Evolutionary conservation across 1,140 invertebrate genomes (phyloP).

Genomic region (Oryctes rhinoceros): DNA sequence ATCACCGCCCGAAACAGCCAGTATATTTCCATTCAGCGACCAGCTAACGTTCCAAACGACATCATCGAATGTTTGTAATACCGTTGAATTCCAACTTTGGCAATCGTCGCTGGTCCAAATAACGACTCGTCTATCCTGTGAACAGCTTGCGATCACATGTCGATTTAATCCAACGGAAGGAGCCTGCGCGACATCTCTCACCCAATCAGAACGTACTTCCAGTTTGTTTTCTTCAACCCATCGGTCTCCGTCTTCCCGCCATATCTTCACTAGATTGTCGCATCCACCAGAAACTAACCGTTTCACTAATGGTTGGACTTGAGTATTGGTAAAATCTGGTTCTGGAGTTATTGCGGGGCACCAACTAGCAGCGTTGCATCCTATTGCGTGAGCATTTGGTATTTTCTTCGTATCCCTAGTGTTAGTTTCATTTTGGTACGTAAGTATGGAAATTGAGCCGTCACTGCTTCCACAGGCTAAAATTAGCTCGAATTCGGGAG

Average conservation of each 20-base stretch:
- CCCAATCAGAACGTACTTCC: constrained; percentile 98
- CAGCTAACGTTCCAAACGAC: constrained; percentile 99
- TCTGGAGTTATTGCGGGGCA: constrained; percentile 85
- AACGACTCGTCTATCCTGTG: constrained; percentile 92
- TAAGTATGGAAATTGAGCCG: constrained; percentile 92
- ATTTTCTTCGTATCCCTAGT: constrained; percentile 93
- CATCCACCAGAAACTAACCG: constrained; percentile 96
- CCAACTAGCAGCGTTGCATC: constrained; percentile 98
- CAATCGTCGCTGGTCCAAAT: constrained; percentile 91
- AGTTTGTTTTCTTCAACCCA: constrained; percentile 94
- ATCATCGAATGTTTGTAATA: constrained; percentile 95
- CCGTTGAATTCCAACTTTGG: constrained; percentile 82
- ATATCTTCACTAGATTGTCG: constrained; percentile 98
- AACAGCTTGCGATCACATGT: constrained; percentile 93
- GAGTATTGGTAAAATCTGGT: constrained; percentile 70
- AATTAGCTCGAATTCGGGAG: constrained; percentile 92
- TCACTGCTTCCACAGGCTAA: constrained; percentile 97
- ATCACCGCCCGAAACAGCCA: constrained; percentile 97
- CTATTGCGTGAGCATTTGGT: constrained; percentile 83
- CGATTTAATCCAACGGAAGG: constrained; percentile 88
- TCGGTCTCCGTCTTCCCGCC: constrained; percentile 87
- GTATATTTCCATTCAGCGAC: constrained; percentile 96
- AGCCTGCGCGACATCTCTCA: constrained; percentile 97
- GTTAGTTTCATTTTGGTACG: constrained; percentile 78
- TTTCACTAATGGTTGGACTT: constrained; percentile 66